Percentiles rank a stretch among this genome's conserved stretches.
These are phyloP conservation scores for Gavia stellata DNA, from an alignment of 2,113 vertebrate species.

Conservation along the genomic window DNA sequence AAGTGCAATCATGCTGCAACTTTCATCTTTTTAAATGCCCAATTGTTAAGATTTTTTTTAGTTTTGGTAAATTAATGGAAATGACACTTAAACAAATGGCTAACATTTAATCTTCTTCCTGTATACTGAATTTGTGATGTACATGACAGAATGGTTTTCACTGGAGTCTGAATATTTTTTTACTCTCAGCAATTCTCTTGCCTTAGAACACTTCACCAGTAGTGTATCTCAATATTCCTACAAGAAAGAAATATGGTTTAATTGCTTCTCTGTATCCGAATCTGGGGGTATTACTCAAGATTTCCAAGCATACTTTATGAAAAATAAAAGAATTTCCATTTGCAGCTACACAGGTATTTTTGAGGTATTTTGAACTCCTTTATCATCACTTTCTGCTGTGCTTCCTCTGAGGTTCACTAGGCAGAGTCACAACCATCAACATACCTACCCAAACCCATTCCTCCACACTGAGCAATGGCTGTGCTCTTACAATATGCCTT, in stretches of 20 bases:
- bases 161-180: background rate
- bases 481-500: background rate
- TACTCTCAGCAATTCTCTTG: background rate
- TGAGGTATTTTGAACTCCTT: background rate
- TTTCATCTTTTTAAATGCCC: background rate
- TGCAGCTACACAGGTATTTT: background rate
- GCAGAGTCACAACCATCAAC: accelerated
- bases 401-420: background rate
- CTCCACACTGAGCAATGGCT: background rate
- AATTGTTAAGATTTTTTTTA: background rate
- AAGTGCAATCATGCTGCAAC: background rate
- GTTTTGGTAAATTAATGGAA: background rate
- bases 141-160: background rate
- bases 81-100: background rate
- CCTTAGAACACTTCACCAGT: background rate
- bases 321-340: background rate
- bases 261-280: background rate
- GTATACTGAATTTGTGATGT: background rate
- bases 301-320: background rate
- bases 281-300: background rate
- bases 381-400: background rate
- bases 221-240: background rate
- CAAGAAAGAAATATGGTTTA: background rate
- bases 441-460: background rate
- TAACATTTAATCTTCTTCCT: background rate